These are phyloP conservation scores for Parnassius orleans DNA, from an alignment of 2,888 invertebrate genomes.

Conservation along the genomic window DNA sequence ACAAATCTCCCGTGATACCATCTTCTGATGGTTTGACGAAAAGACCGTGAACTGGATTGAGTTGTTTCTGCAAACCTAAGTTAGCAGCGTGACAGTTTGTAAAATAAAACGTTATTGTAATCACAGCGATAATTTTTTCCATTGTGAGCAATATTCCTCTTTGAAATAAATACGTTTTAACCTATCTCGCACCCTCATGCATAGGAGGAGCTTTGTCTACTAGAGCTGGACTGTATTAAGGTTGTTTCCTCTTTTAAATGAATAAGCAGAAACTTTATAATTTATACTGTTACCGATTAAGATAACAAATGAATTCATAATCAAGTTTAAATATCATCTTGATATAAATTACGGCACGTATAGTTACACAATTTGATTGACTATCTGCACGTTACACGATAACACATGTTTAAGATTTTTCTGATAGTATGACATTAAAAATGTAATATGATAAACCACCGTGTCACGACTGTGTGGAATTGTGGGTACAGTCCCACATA, in stretches of 20 bases:
- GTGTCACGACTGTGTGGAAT: neutral
- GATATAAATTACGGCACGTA: conserved; percentile 19
- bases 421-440: neutral
- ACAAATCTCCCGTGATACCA: conserved; percentile 69
- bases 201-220: conserved; percentile 1
- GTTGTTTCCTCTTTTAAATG: neutral
- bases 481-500: too few species aligned
- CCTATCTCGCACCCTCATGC: conserved; percentile 11
- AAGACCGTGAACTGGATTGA: conserved; percentile 69
- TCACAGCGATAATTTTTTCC: conserved; percentile 7
- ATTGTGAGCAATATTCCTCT: conserved; percentile 3
- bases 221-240: neutral
- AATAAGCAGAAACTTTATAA: neutral
- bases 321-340: conserved; percentile 7
- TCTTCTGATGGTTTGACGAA: conserved; percentile 68
- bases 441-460: neutral
- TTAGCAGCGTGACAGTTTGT: conserved; percentile 41
- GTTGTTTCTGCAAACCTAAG: conserved; percentile 47
- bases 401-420: conserved; percentile 14
- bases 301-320: conserved; percentile 11
- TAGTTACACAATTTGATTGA: neutral
- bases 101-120: conserved; percentile 19
- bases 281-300: conserved; percentile 10
- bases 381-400: conserved; percentile 17
- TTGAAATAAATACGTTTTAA: neutral